Evolutionary conservation across 2,797 vertebrate species (phyloP).

Genomic region (Ctenochaetus hawaiiensis): DNA sequence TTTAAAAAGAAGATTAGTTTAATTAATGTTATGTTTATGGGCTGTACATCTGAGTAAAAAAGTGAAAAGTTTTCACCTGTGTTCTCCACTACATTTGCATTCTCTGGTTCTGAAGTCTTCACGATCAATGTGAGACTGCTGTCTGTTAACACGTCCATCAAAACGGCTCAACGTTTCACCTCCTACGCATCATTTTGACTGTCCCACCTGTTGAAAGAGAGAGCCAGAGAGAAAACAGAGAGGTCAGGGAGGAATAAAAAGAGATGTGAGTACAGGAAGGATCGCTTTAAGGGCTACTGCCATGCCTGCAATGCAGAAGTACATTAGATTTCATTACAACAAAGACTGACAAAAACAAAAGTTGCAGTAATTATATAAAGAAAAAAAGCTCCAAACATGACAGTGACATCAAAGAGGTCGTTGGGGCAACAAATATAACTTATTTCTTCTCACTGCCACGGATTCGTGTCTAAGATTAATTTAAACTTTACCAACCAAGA

Average conservation of each 20-base stretch:
- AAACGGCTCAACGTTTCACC: conserved; percentile 89
- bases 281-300: conserved; percentile 37
- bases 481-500: conserved; percentile 79
- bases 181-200: conserved; percentile 90
- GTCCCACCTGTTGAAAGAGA: conserved; percentile 87
- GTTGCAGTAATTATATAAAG: conserved; percentile 38
- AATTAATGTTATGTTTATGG: neutral
- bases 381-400: conserved; percentile 50
- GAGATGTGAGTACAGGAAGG: conserved; percentile 34
- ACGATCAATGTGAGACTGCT: conserved; percentile 92
- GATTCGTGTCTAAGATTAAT: conserved; percentile 73
- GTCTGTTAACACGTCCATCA: conserved; percentile 97
- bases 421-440: conserved; percentile 59
- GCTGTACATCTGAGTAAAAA: conserved; percentile 1
- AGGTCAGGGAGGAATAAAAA: conserved; percentile 43
- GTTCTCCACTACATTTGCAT: conserved; percentile 91
- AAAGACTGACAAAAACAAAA: conserved; percentile 49
- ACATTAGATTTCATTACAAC: conserved; percentile 48
- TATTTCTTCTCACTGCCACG: conserved; percentile 64
- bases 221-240: conserved; percentile 47
- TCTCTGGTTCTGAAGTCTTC: conserved; percentile 90
- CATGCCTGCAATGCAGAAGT: conserved; percentile 37
- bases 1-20: neutral
- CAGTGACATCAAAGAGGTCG: conserved; percentile 58
- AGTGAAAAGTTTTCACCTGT: conserved; percentile 87